Evolutionary conservation across 2,888 invertebrate species (phyloP).

Genomic region (Agonopterix subpropinquella): DNA sequence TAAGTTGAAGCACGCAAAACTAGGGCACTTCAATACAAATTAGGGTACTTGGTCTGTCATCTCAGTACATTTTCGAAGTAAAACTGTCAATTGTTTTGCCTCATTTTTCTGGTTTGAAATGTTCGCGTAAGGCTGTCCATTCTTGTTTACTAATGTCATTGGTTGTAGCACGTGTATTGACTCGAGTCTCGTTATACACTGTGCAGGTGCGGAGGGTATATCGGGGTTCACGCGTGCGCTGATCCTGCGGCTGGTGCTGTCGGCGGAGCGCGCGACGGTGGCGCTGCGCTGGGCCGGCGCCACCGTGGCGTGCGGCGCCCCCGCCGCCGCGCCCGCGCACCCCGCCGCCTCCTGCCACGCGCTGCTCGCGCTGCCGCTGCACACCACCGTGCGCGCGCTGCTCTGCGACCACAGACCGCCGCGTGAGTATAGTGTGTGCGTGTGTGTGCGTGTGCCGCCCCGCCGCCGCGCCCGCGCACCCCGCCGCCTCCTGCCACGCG

Average conservation of each 20-base stretch:
- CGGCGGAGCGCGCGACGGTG: constrained; percentile 89
- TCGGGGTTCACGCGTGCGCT: constrained; percentile 92
- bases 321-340: constrained; percentile 75
- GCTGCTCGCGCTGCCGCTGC: constrained; percentile 83
- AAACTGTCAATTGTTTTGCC: too few relatives aligned
- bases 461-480: constrained; percentile 45
- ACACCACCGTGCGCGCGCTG: constrained; percentile 84
- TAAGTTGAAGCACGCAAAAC: too few relatives aligned
- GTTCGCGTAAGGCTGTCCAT: too few relatives aligned
- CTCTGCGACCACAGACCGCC: constrained; percentile 75
- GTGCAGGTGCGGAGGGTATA: constrained; percentile 73
- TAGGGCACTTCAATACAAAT: too few relatives aligned
- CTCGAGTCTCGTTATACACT: too few relatives aligned
- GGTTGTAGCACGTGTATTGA: too few relatives aligned
- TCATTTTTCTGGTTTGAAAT: too few relatives aligned
- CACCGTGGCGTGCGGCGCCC: constrained; percentile 68
- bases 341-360: constrained; percentile 77
- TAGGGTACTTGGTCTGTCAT: too few relatives aligned
- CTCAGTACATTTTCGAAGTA: too few relatives aligned
- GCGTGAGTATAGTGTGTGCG: constrained; percentile 35
- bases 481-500: constrained; percentile 77
- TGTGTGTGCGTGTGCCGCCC: too few relatives aligned
- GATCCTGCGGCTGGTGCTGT: constrained; percentile 89
- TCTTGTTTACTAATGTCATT: too few relatives aligned
- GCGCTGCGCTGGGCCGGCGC: constrained; percentile 76